Base-by-base conservation (phyloP, 2,113 vertebrate species). In the Catharus fuscescens region DNA sequence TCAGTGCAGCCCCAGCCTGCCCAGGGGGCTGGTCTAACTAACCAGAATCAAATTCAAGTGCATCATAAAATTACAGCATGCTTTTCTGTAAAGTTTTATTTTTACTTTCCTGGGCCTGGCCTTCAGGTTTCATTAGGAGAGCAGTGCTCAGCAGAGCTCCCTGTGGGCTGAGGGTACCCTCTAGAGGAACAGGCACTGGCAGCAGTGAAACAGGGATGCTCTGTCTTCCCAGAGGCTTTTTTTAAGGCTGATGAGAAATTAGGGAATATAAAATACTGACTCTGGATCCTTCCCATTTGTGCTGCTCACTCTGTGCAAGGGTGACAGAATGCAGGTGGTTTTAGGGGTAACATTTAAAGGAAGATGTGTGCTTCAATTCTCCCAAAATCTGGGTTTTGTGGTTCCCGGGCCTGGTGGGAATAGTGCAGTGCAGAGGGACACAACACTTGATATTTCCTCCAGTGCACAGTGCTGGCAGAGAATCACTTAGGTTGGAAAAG, bases 1-100 rank as follows among this genome's bases (percentile, higher is more conserved):
- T 54, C 21, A 10, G 88, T 31, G 74, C 18, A 9, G 90, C 78
- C 90, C 92, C 96, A 90, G 94, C 93, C 97, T 96, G 95, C 97
- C 96, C 92, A 76, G 95, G 88, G 95, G 96, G 89, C 94, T 97
- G 76, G 44, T 96, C 92, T 94, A 92, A 95, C 96, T 92, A 93
- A 97, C 96, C 94, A 97, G 97, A 97, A 95, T 96, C 96, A 97
- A 96, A 97, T 96, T 95, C 92, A 97, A 97, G 76, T 2, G 21
- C 92, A 95, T 97, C 96, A 96, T 98, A 97, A 98, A 98, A 97
- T 98, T 98, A 97, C 96, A 97, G 92, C 96, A 97, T 95, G 95
- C 95, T 96, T 96, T 92, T 97, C 97, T 97, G 95, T 96, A 96
- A 96, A 97, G 90, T 84, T 87, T 66, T 80, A 44, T 72, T 91